Evolutionary conservation across 2,888 invertebrate species (phyloP).

Genomic region (Drosophila nr. medialis): DNA sequence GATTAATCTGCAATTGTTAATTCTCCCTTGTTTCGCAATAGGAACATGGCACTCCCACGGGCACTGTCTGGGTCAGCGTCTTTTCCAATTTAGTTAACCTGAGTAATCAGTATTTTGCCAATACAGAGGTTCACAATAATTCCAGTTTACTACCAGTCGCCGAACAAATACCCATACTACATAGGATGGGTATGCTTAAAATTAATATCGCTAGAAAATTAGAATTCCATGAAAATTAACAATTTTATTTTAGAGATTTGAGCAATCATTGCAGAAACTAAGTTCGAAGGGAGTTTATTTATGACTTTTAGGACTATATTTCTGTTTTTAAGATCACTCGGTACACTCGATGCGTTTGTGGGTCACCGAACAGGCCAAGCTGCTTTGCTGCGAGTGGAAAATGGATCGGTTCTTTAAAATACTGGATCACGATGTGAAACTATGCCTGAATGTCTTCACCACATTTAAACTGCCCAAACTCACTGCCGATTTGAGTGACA

Average conservation of each 20-base stretch:
- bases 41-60: conserved; percentile 81
- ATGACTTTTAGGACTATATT: background rate
- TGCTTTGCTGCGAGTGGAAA: conserved; percentile 90
- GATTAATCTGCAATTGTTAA: background rate
- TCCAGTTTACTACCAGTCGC: conserved; percentile 91
- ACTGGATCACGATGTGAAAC: conserved; percentile 88
- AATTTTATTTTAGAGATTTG: background rate
- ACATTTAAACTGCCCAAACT: conserved; percentile 86
- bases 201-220: background rate
- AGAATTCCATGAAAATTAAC: background rate
- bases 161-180: conserved; percentile 91
- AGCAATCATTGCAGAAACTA: background rate
- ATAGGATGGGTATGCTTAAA: conserved; percentile 79
- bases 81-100: conserved; percentile 89
- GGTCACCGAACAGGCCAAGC: conserved; percentile 90
- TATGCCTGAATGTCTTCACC: conserved; percentile 86
- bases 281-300: background rate
- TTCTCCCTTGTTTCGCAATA: conserved; percentile 28
- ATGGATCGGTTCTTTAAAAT: conserved; percentile 90
- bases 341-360: conserved; percentile 92
- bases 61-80: conserved; percentile 85
- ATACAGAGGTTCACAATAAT: conserved; percentile 90
- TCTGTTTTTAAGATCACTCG: conserved; percentile 88
- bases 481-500: conserved; percentile 87
- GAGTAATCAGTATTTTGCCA: conserved; percentile 88